Base-by-base conservation (phyloP, 2,888 invertebrate species). In the Busseola fusca region DNA sequence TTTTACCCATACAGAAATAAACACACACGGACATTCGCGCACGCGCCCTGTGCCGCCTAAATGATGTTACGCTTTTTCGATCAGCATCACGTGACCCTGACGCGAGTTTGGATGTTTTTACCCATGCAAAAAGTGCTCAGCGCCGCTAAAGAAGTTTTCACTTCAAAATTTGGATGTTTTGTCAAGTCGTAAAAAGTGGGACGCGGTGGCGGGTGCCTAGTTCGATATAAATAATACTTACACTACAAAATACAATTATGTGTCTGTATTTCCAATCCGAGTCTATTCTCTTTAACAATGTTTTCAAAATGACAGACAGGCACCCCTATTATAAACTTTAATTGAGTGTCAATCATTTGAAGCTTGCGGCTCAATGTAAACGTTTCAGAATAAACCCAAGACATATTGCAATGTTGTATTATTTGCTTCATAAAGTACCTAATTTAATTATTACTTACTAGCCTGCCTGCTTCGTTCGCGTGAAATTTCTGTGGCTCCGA, bases 321-420 rank as follows among this genome's bases (percentile, higher is more conserved):
- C 64, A 67, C 18, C 52, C 56, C 48, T 59, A 72, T 75, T 75
- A 52, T 14, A 54, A 50, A 69, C 14, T 70, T 30, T 67, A 78
- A 78, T 78, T 10, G 79, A 70, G 54, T 75, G 70, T 58, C 80
- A 75, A 67, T 78, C 78, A 78, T 25, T 57, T 58, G 25, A 66
- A 66, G 42, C 74, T 63, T 48, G 74, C 30, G 74, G 54, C 73
- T 59, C 25, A 67, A n/a, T 64, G n/a, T 21, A 34, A 48, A 42
- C 57, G 48, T 50, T 68, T 57, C n/a, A n/a, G 42, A 64, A 30
- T 74, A 40, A 63, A 30, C 62, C 0, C n/a, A 40, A 57, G 45
- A 45, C 59, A 42, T 25, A 42, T 54, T 68, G 48, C 48, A 62
- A 54, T 74, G 30, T 60, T 57, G 30, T 56, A 34, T 62, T 48